Percentiles rank a stretch among this genome's conserved stretches.
These are phyloP conservation scores for Lophotis ruficrista DNA, from an alignment of 2,113 vertebrate genomes.

Conservation along the genomic window DNA sequence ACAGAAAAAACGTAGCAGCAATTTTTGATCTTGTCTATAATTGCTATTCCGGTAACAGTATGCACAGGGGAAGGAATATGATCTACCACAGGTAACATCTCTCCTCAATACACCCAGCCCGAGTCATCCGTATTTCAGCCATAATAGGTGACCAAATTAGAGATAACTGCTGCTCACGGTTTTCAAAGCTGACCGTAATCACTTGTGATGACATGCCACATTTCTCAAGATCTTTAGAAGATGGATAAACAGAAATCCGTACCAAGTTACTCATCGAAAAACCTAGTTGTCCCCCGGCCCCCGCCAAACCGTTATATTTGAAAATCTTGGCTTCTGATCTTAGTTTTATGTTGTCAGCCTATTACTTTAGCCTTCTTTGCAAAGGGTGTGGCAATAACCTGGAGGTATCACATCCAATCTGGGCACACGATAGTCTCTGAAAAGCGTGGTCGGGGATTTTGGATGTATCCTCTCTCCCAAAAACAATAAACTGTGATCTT, in stretches of 20 bases:
- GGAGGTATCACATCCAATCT: not conserved
- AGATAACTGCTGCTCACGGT: not conserved
- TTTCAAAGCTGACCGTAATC: not conserved
- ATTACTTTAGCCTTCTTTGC: not conserved
- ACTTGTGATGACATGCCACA: not conserved
- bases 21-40: not conserved
- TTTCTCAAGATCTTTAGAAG: not conserved
- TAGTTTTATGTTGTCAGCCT: not conserved
- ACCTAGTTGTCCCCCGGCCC: rapidly evolving
- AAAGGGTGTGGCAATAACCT: not conserved
- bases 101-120: not conserved
- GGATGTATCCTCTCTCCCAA: not conserved
- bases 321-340: not conserved
- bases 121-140: not conserved
- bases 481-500: not conserved
- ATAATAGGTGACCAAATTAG: not conserved
- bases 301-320: not conserved
- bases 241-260: not conserved
- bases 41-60: not conserved
- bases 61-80: not conserved
- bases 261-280: not conserved
- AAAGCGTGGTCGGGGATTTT: not conserved
- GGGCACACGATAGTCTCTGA: not conserved
- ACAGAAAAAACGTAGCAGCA: not conserved
- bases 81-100: not conserved